Base-by-base conservation (phyloP, 2,797 vertebrate genomes). In the Lindbergichthys nudifrons region DNA sequence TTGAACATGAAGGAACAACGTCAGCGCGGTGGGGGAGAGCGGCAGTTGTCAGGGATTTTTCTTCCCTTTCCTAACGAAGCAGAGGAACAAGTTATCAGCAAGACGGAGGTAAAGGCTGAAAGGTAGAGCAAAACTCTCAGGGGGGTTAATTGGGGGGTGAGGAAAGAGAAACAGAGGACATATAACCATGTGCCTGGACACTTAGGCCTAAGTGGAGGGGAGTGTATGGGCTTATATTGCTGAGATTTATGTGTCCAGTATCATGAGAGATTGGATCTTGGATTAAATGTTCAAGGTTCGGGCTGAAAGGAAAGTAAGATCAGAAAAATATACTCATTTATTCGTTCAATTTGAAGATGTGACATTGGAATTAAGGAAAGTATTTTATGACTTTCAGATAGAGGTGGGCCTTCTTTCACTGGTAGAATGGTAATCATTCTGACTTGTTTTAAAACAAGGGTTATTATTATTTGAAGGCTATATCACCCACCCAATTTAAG, bases 71-170 rank as follows among this genome's bases (percentile, higher is more conserved):
- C 42, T 57, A 71, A 73, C 4, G 6, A 73, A 70, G 66, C 61
- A 12, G 56, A 59, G 61, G 42, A 79, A 45, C 62, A 60, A 50
- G 62, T 73, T 59, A 82, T 79, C 54, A 66, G 71, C 56, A 74
- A 77, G 72, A 71, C 32, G n/a, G 61, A 77, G 58, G 57, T 36
- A 18, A 4, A 45, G 47, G 61, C 62, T 9, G 62, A 70, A 43
- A 74, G 71, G 65, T 57, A 62, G 53, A 54, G 58, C 64, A n/a
- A 30, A 65, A 42, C 59, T 77, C 80, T 71, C 21, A 7, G 51
- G 80, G 69, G 59, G 69, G 53, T 69, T 62, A 70, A 84, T 58
- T 72, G 59, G 65, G 60, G 69, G 51, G 45, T 60, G 47, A 76
- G 19, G 16, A 19, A 57, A 63, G 58, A 54, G 42, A 41, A 26